Percentiles rank a stretch among this genome's conserved stretches.
phyloP scores from a whole-genome alignment of 2,113 vertebrate species.

The Periophthalmodon schlosseri region DNA sequence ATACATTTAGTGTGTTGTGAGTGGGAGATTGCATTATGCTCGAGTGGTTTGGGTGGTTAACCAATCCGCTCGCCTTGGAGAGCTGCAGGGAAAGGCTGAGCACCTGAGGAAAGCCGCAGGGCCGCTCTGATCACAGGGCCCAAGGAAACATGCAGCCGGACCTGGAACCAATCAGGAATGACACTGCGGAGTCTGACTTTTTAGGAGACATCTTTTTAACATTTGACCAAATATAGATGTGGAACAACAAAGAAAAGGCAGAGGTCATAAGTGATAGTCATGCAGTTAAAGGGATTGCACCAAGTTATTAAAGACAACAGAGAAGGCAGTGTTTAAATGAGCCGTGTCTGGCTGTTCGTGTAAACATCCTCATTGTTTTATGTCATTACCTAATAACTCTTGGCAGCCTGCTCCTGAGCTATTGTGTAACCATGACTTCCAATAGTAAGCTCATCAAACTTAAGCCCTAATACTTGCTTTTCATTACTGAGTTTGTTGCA shows the following conservation, averaged over 20 bases:
- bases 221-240: not conserved
- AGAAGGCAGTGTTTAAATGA: not conserved
- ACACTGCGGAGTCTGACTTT: conserved; percentile 48
- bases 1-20: conserved; percentile 65
- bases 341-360: conserved; percentile 25
- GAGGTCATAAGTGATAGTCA: not conserved
- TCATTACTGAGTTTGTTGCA: not conserved
- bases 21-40: conserved; percentile 69
- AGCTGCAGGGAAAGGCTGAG: conserved; percentile 63
- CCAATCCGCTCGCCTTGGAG: conserved; percentile 65
- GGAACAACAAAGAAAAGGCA: not conserved
- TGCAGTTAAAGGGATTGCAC: not conserved
- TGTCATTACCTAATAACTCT: conserved; percentile 47
- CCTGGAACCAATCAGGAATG: conserved; percentile 41
- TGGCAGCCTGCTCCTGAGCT: conserved; percentile 32
- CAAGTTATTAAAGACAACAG: not conserved
- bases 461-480: not conserved
- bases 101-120: conserved; percentile 70
- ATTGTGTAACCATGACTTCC: conserved; percentile 38
- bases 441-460: not conserved
- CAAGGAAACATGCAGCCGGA: conserved; percentile 40
- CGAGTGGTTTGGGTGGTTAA: conserved; percentile 72
- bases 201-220: not conserved
- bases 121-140: conserved; percentile 38
- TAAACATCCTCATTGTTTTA: conserved; percentile 62